A percentile compares a stretch with the other conserved stretches of the same genome.
Conservation (phyloP, 1,140 invertebrate genomes). For the Apocrypta bakeri region DNA sequence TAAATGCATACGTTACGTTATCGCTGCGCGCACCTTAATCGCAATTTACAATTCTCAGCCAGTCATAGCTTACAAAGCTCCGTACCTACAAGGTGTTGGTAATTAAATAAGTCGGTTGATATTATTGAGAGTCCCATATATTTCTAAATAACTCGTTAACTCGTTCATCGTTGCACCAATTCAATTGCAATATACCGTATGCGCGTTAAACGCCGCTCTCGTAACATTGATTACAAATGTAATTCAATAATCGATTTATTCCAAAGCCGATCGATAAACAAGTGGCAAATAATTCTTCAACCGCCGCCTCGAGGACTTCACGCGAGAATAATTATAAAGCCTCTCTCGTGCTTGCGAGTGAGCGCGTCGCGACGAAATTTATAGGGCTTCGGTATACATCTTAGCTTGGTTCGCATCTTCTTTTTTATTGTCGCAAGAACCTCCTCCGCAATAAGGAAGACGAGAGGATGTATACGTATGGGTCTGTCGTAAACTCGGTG, state of each 20-base stretch:
- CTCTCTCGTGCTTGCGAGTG: too few relatives aligned
- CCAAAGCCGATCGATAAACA: background rate
- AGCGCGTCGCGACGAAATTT: conserved; percentile 8
- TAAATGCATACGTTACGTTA: too few relatives aligned
- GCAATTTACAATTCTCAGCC: too few relatives aligned
- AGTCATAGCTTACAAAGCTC: too few relatives aligned
- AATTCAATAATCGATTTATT: background rate
- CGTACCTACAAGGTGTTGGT: too few relatives aligned
- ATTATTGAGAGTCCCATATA: background rate
- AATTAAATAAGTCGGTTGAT: too few relatives aligned
- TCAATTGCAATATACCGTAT: background rate
- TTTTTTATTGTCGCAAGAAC: conserved; percentile 18
- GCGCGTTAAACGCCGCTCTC: background rate
- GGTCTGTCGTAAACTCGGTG: too few relatives aligned
- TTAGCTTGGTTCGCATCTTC: conserved; percentile 11
- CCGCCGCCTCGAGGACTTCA: background rate
- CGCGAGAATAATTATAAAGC: background rate
- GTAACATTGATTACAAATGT: background rate
- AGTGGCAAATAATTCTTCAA: too few relatives aligned
- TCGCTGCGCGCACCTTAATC: too few relatives aligned
- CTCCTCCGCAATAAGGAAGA: background rate
- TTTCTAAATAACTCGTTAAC: background rate
- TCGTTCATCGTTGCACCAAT: background rate
- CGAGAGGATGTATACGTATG: too few relatives aligned
- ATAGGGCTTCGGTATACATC: conserved; percentile 14